These are phyloP conservation scores for Ametastegia equiseti DNA, from an alignment of 2,888 invertebrate species.

Conservation along the genomic window DNA sequence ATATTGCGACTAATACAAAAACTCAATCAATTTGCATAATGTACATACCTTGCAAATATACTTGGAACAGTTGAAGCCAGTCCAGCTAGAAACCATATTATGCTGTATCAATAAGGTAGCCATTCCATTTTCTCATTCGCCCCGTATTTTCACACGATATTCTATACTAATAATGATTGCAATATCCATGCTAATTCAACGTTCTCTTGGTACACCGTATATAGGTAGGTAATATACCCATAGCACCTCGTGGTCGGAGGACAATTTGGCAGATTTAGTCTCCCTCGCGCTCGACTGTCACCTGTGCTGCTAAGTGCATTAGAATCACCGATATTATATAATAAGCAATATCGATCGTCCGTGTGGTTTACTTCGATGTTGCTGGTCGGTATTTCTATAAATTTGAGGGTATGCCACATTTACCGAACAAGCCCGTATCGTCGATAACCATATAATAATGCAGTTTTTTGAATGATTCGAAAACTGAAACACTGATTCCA, in stretches of 20 bases:
- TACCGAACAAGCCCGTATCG: neutral
- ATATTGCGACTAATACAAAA: neutral
- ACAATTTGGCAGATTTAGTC: slow-evolving; percentile 31
- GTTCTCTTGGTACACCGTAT: slow-evolving; percentile 6
- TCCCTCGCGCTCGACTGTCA: slow-evolving; percentile 16
- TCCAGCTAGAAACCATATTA: slow-evolving; percentile 8
- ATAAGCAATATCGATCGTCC: slow-evolving; percentile 13
- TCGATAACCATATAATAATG: neutral
- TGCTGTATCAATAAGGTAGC: neutral
- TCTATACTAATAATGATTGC: slow-evolving; percentile 3
- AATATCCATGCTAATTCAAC: neutral
- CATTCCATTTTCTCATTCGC: neutral
- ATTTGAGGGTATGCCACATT: neutral
- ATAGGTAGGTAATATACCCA: neutral
- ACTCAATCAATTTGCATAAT: neutral
- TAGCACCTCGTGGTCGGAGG: slow-evolving; percentile 9
- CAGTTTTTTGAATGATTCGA: neutral
- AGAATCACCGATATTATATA: slow-evolving; percentile 23
- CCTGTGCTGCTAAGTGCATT: slow-evolving; percentile 27
- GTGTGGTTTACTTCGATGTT: slow-evolving; percentile 7
- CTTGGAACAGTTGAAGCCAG: neutral
- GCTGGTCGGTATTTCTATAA: neutral
- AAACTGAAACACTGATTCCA: too few relatives aligned
- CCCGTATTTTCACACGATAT: neutral
- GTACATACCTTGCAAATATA: neutral